Percentiles rank a stretch among this genome's conserved stretches.
phyloP scores from a whole-genome alignment of 2,888 invertebrate genomes.

The Heliconius ethilla region DNA sequence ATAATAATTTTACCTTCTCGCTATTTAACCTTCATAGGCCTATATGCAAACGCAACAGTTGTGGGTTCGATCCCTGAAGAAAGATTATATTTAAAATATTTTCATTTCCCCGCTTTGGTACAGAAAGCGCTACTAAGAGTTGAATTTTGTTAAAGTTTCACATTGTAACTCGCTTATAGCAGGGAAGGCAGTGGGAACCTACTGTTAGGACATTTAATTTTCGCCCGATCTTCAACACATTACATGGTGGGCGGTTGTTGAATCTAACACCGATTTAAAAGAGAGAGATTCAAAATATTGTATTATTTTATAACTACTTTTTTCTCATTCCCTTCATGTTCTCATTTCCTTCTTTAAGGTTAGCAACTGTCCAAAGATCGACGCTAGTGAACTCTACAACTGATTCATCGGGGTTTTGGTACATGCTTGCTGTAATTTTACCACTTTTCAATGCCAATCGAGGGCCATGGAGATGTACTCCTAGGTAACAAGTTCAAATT shows the following conservation, averaged over 20 bases:
- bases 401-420: slow-evolving; percentile 54
- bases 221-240: neutral
- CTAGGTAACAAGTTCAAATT: slow-evolving; percentile 54
- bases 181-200: neutral
- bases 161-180: no score
- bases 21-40: no score
- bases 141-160: no score
- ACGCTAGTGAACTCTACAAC: slow-evolving; percentile 44
- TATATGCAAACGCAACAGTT: no score
- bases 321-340: neutral
- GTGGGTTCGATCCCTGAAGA: no score
- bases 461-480: slow-evolving; percentile 57
- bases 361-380: slow-evolving; percentile 50
- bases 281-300: no score
- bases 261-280: no score
- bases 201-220: neutral
- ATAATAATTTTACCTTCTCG: no score
- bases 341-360: slow-evolving; percentile 47
- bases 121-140: no score
- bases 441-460: slow-evolving; percentile 56
- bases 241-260: neutral
- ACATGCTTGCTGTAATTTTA: slow-evolving; percentile 60
- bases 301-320: neutral
- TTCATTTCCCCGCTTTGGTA: no score
- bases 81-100: no score